Percentiles rank a stretch among this genome's conserved stretches.
These are phyloP conservation scores for Tetrao urogallus DNA, from an alignment of 2,113 vertebrate species.

Conservation along the genomic window DNA sequence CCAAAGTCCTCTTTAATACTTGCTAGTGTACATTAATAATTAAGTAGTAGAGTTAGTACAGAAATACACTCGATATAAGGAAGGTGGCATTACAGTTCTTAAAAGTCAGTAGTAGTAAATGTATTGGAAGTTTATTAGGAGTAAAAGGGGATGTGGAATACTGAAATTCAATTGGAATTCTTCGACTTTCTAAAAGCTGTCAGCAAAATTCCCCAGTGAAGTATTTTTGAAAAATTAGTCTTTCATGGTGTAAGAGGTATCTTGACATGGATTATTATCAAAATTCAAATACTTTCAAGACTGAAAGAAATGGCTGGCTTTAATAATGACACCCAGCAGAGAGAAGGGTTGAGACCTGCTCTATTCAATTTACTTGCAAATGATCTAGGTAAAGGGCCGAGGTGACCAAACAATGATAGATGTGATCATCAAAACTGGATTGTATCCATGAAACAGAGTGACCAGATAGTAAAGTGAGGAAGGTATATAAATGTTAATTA, in stretches of 20 bases:
- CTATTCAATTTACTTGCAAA: neutral
- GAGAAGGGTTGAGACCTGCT: neutral
- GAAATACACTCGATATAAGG: neutral
- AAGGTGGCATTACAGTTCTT: neutral
- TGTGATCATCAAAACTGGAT: neutral
- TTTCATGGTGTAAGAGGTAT: neutral
- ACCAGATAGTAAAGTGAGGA: neutral
- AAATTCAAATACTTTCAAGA: neutral
- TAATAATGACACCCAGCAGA: neutral
- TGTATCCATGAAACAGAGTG: neutral
- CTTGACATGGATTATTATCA: neutral
- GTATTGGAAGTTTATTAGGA: neutral
- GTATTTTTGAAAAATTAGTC: neutral
- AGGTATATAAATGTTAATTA: neutral
- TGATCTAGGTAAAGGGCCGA: neutral
- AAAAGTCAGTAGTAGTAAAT: neutral
- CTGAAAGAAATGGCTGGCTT: neutral
- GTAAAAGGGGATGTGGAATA: neutral
- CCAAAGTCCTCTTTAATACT: neutral
- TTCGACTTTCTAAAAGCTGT: neutral
- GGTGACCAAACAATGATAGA: neutral
- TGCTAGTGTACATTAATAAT: rapidly evolving
- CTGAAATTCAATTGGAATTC: rapidly evolving
- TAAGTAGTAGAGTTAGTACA: neutral
- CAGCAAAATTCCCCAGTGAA: neutral